A percentile compares a stretch with the other conserved stretches of the same genome.
These are phyloP conservation scores for Glyphotaelius pellucidus DNA, from an alignment of 2,888 invertebrate genomes.

Conservation along the genomic window DNA sequence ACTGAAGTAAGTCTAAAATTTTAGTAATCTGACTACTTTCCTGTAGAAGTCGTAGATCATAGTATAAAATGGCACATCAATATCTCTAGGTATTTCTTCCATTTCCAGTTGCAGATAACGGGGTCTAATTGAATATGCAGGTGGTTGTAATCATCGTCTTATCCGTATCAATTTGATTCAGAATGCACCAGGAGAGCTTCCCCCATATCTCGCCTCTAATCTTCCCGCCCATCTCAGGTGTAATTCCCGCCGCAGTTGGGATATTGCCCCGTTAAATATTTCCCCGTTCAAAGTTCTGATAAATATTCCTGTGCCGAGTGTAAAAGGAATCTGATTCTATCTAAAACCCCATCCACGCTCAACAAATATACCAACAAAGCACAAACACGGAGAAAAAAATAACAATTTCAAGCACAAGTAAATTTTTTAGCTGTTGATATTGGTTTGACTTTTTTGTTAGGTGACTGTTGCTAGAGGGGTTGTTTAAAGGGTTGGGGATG, in stretches of 20 bases:
- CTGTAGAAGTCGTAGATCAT: background rate
- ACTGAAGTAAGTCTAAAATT: no score
- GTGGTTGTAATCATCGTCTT: slow-evolving; percentile 12
- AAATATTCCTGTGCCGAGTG: slow-evolving; percentile 63
- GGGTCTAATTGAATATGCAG: slow-evolving; percentile 23
- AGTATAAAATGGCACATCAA: background rate
- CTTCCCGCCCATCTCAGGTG: slow-evolving; percentile 30
- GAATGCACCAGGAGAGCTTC: slow-evolving; percentile 28
- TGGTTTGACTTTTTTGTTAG: background rate
- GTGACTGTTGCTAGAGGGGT: background rate
- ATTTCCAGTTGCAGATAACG: background rate
- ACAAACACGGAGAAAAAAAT: background rate
- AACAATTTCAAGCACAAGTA: background rate
- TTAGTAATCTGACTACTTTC: no score
- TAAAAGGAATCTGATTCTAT: slow-evolving; percentile 64
- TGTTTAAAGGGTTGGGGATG: background rate
- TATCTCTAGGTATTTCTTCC: background rate
- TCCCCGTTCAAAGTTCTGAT: slow-evolving; percentile 63
- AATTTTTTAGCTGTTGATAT: background rate
- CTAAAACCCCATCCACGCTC: slow-evolving; percentile 36
- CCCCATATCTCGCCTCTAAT: slow-evolving; percentile 6
- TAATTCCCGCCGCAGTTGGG: slow-evolving; percentile 45
- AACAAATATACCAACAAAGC: background rate
- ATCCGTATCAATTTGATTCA: slow-evolving; percentile 26
- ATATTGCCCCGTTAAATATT: slow-evolving; percentile 62